Percentiles rank a stretch among this genome's conserved stretches.
These are phyloP conservation scores for Taenaris catops DNA, from an alignment of 2,888 invertebrate species.

Conservation along the genomic window DNA sequence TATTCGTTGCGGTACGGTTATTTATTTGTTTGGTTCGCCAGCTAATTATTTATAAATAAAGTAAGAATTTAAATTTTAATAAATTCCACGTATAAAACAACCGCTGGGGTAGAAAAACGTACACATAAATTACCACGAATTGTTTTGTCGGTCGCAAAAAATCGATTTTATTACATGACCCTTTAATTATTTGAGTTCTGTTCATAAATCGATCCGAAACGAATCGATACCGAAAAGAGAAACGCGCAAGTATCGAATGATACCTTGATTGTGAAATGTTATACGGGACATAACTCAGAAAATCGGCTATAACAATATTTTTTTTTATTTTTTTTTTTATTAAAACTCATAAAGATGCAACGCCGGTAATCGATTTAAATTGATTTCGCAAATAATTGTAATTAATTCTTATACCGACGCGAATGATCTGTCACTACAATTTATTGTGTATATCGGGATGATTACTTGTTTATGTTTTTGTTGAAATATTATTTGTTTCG, in stretches of 20 bases:
- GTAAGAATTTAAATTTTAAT: no score
- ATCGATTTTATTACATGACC: conserved; percentile 12
- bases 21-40: no score
- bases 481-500: conserved; percentile 10
- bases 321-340: conserved; percentile 33
- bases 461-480: conserved; percentile 20
- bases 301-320: conserved; percentile 29
- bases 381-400: conserved; percentile 24
- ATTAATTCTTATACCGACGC: conserved; percentile 22
- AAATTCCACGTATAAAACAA: no score
- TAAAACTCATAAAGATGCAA: conserved; percentile 34
- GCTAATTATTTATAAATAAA: no score
- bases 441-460: conserved; percentile 17
- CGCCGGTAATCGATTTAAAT: conserved; percentile 25
- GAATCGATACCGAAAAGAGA: conserved; percentile 45
- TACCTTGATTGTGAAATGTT: conserved; percentile 36
- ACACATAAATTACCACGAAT: not conserved
- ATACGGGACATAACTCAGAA: conserved; percentile 24
- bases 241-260: conserved; percentile 31
- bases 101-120: no score
- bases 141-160: conserved; percentile 1
- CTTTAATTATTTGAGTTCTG: conserved; percentile 43
- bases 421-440: conserved; percentile 15
- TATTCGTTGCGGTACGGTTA: no score
- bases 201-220: conserved; percentile 53